These are phyloP conservation scores for Limosa lapponica DNA, from an alignment of 2,797 vertebrate species.

Conservation along the genomic window DNA sequence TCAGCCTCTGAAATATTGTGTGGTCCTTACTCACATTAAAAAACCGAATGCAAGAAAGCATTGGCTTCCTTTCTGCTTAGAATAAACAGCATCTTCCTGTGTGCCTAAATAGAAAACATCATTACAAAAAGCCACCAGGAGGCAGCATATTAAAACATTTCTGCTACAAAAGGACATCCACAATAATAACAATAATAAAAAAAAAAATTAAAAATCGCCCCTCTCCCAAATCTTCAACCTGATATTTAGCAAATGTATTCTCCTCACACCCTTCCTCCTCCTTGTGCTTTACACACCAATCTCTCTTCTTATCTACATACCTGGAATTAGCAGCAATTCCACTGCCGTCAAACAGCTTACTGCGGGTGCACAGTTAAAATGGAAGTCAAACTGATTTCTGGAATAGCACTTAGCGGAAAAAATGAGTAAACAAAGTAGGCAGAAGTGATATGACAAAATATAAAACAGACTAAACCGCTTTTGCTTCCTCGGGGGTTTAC, in stretches of 20 bases:
- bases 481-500: not conserved
- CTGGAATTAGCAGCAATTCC: not conserved
- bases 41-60: not conserved
- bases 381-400: slow-evolving; percentile 16
- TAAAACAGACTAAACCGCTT: not conserved
- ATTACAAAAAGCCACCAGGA: slow-evolving; percentile 17
- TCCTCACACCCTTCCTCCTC: fast-evolving
- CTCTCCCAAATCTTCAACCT: not conserved
- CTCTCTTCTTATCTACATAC: not conserved
- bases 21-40: not conserved
- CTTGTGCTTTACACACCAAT: not conserved
- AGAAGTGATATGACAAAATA: not conserved
- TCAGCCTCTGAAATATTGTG: not conserved
- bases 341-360: not conserved
- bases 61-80: not conserved
- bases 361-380: not conserved
- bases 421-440: not conserved
- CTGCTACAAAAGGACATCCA: not conserved
- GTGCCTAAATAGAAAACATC: not conserved
- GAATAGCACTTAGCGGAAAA: not conserved
- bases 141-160: slow-evolving; percentile 35
- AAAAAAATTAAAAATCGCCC: fast-evolving
- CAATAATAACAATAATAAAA: not conserved
- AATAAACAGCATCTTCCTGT: not conserved
- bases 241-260: not conserved